Evolutionary conservation across 2,888 invertebrate genomes (phyloP), one percentile per base, ranked within the genome.

Genomic region (Papilio gigon): DNA sequence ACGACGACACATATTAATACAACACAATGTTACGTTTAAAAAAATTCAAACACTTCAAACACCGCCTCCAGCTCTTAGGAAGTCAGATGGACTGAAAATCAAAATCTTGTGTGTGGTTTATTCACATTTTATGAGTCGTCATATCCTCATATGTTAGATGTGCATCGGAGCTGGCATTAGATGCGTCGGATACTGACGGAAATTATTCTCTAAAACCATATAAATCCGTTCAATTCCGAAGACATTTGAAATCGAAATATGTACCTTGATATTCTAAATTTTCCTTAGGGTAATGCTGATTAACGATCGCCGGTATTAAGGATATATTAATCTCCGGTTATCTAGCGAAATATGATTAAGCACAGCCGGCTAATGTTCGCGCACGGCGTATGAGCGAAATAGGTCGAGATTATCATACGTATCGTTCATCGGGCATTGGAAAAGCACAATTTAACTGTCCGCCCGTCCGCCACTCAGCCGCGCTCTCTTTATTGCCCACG

Each of bases 401-500:
- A 61, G 68, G 68, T 65, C 60, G 61, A 65, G 50, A 69, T 69
- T 61, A 47, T 35, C 68, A 69, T 69, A 42, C 27, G 30, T 60
- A 69, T 69, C 60, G 37, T 64, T 27, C 47, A 65, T 50, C 65
- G 53, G 53, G 53, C 65, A 50, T 62, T 69, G 65, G 60, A 65
- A 65, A 65, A 65, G 65, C 68, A 53, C 65, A 69, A 61, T 65
- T 69, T 69, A 65, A 61, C 40, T 60, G 68, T 68, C 68, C 65
- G 58, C 40, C 68, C 56, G 62, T 68, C 40, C 64, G 53, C 37
- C 60, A 62, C 44, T 47, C 67, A 47, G 65, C 42, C 22, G 62
- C 61, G 60, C 67, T 65, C 65, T 56, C 65, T 70, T 65, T 65
- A 68, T 40, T 65, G 61, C 59, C 50, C 8, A 50, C 47, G 58